phyloP scores from a whole-genome alignment of 2,113 vertebrate genomes.

The Pungitius pungitius region DNA sequence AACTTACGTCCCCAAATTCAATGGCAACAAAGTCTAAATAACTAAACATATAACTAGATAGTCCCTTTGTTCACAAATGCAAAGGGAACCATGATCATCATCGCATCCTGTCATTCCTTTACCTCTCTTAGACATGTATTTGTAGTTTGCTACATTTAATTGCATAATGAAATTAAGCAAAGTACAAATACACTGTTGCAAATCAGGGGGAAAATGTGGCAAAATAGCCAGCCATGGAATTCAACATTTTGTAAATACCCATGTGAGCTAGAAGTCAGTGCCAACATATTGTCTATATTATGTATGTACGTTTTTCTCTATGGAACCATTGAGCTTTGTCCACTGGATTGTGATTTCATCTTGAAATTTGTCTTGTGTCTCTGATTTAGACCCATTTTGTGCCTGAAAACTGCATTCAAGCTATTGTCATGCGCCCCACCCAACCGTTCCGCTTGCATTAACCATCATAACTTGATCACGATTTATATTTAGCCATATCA shows the following conservation, averaged over 20 bases:
- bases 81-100: background rate
- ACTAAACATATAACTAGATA: background rate
- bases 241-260: background rate
- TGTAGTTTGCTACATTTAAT: background rate
- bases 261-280: background rate
- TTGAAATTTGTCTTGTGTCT: background rate
- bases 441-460: constrained; percentile 1
- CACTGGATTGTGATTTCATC: background rate
- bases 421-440: background rate
- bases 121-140: background rate
- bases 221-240: background rate
- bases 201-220: background rate
- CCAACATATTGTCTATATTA: background rate
- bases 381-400: background rate
- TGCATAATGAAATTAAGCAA: background rate
- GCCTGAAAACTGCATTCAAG: background rate
- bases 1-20: background rate
- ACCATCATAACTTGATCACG: background rate
- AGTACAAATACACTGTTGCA: background rate
- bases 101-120: background rate
- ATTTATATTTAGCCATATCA: background rate
- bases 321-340: background rate
- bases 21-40: background rate
- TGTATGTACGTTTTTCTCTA: background rate
- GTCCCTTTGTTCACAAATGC: background rate